phyloP scores from a whole-genome alignment of 2,888 invertebrate species.

The Caenorhabditis imperialis region DNA sequence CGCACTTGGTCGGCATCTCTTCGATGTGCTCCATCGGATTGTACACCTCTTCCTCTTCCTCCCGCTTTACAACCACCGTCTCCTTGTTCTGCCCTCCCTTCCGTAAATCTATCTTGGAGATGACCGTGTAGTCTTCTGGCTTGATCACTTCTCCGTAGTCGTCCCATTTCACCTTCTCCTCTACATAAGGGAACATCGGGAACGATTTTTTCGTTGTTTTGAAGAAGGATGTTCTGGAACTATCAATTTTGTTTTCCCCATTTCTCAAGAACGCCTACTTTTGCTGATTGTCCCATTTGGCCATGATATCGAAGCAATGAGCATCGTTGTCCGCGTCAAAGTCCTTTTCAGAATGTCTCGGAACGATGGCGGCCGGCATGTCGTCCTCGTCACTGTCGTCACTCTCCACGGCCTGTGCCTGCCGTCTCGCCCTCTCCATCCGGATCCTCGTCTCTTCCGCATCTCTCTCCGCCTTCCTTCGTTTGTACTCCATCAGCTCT shows the following conservation, averaged over 20 bases:
- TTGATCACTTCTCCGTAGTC: constrained; percentile 96
- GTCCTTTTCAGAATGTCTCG: constrained; percentile 48
- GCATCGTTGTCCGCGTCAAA: constrained; percentile 36
- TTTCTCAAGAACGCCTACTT: constrained; percentile 34
- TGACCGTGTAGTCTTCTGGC: constrained; percentile 88
- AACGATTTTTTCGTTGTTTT: constrained; percentile 91
- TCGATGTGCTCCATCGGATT: constrained; percentile 48
- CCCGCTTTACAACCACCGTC: constrained; percentile 40
- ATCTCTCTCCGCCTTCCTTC: constrained; percentile 79
- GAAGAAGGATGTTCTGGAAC: constrained; percentile 83
- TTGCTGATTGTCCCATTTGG: constrained; percentile 64
- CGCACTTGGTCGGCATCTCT: constrained; percentile 78
- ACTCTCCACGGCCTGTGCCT: constrained; percentile 64
- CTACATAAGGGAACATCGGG: constrained; percentile 95
- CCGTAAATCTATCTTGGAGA: constrained; percentile 29
- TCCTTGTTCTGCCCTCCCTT: constrained; percentile 35
- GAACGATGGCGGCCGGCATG: constrained; percentile 77
- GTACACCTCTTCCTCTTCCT: constrained; percentile 51
- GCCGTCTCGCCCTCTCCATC: constrained; percentile 38
- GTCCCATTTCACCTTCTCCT: constrained; percentile 86
- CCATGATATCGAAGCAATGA: constrained; percentile 59
- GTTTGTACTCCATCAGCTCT: constrained; percentile 82
- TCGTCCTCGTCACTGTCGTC: constrained; percentile 77
- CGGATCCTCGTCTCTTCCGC: constrained; percentile 76
- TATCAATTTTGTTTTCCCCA: constrained; percentile 34